Conservation (phyloP, 2,888 invertebrate genomes). For the Microctonus hyperodae region DNA sequence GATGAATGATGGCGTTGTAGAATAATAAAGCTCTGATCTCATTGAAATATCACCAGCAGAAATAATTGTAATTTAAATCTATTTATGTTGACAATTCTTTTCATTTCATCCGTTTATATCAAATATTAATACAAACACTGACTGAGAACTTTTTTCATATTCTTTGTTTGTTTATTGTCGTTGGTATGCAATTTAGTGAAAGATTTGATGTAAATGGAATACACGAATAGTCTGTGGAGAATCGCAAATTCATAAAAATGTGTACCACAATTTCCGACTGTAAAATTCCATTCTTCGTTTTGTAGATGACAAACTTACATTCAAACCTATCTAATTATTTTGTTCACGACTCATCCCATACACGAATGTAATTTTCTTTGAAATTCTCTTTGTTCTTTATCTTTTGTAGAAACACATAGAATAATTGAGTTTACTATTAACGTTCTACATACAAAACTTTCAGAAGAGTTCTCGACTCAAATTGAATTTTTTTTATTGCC, state of each 20-base stretch:
- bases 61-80: too few species aligned
- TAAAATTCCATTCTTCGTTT: constrained; percentile 10
- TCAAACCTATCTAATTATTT: not conserved
- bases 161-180: not conserved
- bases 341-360: not conserved
- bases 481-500: not conserved
- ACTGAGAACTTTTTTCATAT: not conserved
- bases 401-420: not conserved
- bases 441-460: not conserved
- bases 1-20: too few species aligned
- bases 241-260: constrained; percentile 9
- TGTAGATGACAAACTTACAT: not conserved
- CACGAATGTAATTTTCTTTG: constrained; percentile 11
- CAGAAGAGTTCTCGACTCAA: not conserved
- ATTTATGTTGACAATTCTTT: too few species aligned
- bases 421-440: not conserved
- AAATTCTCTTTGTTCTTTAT: not conserved
- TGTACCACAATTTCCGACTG: constrained; percentile 18
- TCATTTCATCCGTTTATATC: too few species aligned
- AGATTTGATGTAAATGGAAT: not conserved
- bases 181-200: too few species aligned
- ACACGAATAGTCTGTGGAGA: not conserved
- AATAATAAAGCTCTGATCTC: too few species aligned
- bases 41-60: too few species aligned
- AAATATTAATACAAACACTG: too few species aligned